phyloP scores from a whole-genome alignment of 1,140 invertebrate species.

The Gonatopus flavifemur region DNA sequence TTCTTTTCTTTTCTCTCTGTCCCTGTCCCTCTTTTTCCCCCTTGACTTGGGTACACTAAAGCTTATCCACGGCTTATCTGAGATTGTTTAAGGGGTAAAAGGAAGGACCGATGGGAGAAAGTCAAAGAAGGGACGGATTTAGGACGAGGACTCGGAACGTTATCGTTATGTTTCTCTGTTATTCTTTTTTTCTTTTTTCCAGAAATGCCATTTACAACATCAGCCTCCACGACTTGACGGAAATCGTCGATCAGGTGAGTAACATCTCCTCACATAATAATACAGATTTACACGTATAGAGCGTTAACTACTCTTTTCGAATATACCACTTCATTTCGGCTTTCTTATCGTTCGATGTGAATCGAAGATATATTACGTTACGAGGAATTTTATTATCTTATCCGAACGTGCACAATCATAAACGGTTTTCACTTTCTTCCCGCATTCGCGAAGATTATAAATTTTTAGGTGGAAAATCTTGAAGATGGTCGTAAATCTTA shows the following conservation, averaged over 20 bases:
- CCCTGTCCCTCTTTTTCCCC: neutral
- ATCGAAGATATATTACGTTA: too few relatives aligned
- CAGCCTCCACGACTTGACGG: slow-evolving; percentile 70
- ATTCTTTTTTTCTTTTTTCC: slow-evolving; percentile 46
- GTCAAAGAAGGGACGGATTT: slow-evolving; percentile 23
- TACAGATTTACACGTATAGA: too few relatives aligned
- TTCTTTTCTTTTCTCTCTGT: slow-evolving; percentile 7
- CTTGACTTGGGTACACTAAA: slow-evolving; percentile 7
- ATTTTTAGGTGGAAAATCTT: too few relatives aligned
- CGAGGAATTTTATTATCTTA: neutral
- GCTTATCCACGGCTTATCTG: slow-evolving; percentile 13
- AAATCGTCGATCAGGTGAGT: slow-evolving; percentile 64
- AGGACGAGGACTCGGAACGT: slow-evolving; percentile 25
- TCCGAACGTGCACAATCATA: neutral
- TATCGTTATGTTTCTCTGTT: slow-evolving; percentile 13
- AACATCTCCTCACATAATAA: too few relatives aligned
- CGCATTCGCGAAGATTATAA: too few relatives aligned
- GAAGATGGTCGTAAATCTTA: too few relatives aligned
- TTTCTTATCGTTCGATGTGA: too few relatives aligned
- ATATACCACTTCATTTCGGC: too few relatives aligned
- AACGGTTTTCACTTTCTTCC: neutral
- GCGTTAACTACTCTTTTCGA: too few relatives aligned
- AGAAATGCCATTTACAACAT: slow-evolving; percentile 82
- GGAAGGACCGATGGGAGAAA: too few relatives aligned
- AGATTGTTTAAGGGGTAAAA: slow-evolving; percentile 3